Evolutionary conservation across 92 coral and sea anemone species (phyloP).

Genomic region (Siderastrea radians): DNA sequence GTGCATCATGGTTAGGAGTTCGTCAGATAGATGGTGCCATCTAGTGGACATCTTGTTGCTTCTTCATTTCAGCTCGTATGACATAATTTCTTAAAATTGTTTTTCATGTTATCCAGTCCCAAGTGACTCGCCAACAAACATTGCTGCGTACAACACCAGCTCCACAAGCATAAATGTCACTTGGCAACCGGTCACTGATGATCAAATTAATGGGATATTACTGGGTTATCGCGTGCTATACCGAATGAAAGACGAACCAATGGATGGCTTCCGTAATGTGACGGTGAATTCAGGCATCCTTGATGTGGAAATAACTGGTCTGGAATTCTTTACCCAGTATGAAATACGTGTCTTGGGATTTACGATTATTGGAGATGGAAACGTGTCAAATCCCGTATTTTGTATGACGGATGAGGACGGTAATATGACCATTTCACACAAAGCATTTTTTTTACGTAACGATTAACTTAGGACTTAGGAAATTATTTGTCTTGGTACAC

Average conservation of each 20-base stretch:
- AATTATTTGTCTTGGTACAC: no score
- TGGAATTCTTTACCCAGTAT: constrained; percentile 60
- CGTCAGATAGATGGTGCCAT: no score
- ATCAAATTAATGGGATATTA: constrained; percentile 58
- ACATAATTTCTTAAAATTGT: not conserved
- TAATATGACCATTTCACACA: constrained; percentile 5
- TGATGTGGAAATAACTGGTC: constrained; percentile 25
- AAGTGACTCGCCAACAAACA: constrained; percentile 37
- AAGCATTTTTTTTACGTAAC: not conserved
- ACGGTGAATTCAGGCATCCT: constrained; percentile 8
- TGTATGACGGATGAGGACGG: constrained; percentile 85
- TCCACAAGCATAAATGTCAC: constrained; percentile 61
- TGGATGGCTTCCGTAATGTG: not conserved
- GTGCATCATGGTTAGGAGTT: no score
- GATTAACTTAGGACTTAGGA: no score
- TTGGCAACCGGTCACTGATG: constrained; percentile 51
- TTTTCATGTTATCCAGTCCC: constrained; percentile 44
- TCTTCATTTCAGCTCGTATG: not conserved
- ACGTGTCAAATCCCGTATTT: constrained; percentile 63
- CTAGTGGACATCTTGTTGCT: not conserved
- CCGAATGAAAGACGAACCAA: not conserved
- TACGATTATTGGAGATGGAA: constrained; percentile 84
- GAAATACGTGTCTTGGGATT: constrained; percentile 71
- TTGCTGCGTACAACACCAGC: constrained; percentile 44
- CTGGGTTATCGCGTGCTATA: constrained; percentile 48